Evolutionary conservation across 2,797 vertebrate genomes (phyloP).

Genomic region (Etheostoma perlongum): DNA sequence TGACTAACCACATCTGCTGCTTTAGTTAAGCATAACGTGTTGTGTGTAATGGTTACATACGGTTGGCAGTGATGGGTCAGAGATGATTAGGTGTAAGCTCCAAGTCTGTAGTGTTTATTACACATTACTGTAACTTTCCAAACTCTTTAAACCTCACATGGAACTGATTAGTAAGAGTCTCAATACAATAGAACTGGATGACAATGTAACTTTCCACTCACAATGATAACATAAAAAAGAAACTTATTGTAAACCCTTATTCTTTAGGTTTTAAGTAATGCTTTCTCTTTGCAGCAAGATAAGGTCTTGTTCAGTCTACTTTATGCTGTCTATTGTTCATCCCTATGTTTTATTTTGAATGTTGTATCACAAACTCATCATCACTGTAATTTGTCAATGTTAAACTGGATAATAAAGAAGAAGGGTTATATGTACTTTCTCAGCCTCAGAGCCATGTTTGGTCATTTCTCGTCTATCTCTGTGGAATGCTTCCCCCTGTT

Average conservation of each 20-base stretch:
- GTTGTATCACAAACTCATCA: background rate
- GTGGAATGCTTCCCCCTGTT: background rate
- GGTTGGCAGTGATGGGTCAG: constrained; percentile 15
- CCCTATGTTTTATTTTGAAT: background rate
- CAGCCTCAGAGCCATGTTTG: background rate
- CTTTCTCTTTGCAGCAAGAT: background rate
- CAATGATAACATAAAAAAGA: background rate
- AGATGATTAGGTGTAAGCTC: constrained; percentile 10
- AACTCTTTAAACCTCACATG: background rate
- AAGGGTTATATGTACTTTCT: background rate
- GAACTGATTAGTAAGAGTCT: background rate
- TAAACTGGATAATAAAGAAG: background rate
- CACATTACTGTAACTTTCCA: background rate
- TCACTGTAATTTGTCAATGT: background rate
- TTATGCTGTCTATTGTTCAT: background rate
- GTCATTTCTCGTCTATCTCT: background rate
- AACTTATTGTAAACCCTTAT: background rate
- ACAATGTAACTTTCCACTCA: background rate
- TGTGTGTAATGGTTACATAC: constrained; percentile 8
- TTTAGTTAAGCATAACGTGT: constrained; percentile 22
- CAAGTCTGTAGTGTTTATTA: background rate
- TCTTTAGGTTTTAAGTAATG: background rate
- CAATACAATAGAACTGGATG: background rate
- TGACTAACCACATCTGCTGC: constrained; percentile 44
- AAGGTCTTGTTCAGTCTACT: background rate